phyloP scores from a whole-genome alignment of 2,797 vertebrate species.

The Sebastes cheni region DNA sequence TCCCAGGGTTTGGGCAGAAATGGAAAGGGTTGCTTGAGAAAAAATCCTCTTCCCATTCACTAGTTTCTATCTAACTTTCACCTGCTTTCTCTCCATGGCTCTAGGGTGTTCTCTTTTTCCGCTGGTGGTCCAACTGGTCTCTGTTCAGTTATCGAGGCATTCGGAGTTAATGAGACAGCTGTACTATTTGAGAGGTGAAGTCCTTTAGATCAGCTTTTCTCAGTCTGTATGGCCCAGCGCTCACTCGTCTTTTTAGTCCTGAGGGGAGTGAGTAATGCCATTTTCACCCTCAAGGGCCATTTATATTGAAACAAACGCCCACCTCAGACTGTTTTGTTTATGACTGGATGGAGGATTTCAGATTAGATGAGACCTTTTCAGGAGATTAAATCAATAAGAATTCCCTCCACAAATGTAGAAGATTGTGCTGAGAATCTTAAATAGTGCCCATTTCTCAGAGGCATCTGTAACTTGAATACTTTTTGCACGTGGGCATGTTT shows the following conservation, averaged over 20 bases:
- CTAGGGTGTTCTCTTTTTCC: conserved; percentile 55
- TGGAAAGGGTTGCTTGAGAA: conserved; percentile 63
- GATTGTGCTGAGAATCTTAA: conserved; percentile 15
- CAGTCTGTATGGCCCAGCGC: conserved; percentile 35
- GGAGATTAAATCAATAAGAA: conserved; percentile 13
- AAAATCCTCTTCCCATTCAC: conserved; percentile 63
- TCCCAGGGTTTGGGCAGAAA: conserved; percentile 58
- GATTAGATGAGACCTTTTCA: conserved; percentile 32
- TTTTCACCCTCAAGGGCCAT: conserved; percentile 65
- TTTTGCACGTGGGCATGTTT: not conserved
- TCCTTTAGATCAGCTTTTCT: conserved; percentile 64
- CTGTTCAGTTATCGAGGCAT: conserved; percentile 60
- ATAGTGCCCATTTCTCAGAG: not conserved
- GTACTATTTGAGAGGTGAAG: conserved; percentile 66
- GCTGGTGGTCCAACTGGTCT: conserved; percentile 74
- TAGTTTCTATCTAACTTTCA: conserved; percentile 53
- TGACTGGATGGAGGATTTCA: conserved; percentile 14
- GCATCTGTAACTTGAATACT: not conserved
- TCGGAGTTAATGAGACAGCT: conserved; percentile 78
- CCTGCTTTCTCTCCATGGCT: conserved; percentile 70
- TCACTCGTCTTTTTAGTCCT: conserved; percentile 47
- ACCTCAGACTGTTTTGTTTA: conserved; percentile 45
- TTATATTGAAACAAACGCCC: conserved; percentile 61
- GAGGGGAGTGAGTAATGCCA: conserved; percentile 54
- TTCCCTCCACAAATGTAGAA: not conserved